Base-by-base conservation (phyloP, 2,113 vertebrate genomes). In the Pollimyrus isidori region DNA sequence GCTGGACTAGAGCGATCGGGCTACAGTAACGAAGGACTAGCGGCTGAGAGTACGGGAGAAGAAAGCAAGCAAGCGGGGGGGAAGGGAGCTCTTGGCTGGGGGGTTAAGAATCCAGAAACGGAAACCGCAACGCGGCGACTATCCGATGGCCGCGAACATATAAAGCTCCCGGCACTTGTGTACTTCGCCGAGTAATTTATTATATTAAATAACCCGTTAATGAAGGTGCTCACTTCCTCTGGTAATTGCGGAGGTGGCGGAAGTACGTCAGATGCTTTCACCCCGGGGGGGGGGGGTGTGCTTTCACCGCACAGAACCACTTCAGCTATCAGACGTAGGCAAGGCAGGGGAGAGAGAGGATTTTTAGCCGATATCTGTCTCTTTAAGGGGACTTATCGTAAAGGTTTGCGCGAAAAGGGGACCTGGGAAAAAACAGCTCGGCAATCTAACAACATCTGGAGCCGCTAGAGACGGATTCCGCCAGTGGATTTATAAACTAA, bases 231-330 rank as follows among this genome's bases (percentile, higher is more conserved):
- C 91, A 93, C 92, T 95, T 95, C 94, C 94, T 94, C 80, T 86
- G 39, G 87, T 62, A 62, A 87, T 89, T 84, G 86, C 93, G 46
- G 90, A 83, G 91, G 89, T 90, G 93, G 91, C 93, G 94, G 94
- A 95, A 94, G 92, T 95, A 92, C 94, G 94, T 95, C 94, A 95
- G 91, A 93, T 94, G 93, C 94, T 93, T 93, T 93, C 52, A 93
- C 93, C 93, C 93, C 58, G 91, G 3, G 3, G 69, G 92, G 89
- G 92, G 89, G 65, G 69, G 69, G 69, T 13, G 73, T 7, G 88
- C 88, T 86, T 88, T 89, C 91, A 88, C 92, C 89, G 91, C 91
- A 90, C 92, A 89, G 90, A 92, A 89, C 91, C 52, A 26, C 65
- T 73, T 89, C 91, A 90, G 73, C 89, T 91, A 56, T 91, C 83